Base-by-base conservation (phyloP, 2,888 invertebrate genomes). In the Cryptophagus acutangulus region DNA sequence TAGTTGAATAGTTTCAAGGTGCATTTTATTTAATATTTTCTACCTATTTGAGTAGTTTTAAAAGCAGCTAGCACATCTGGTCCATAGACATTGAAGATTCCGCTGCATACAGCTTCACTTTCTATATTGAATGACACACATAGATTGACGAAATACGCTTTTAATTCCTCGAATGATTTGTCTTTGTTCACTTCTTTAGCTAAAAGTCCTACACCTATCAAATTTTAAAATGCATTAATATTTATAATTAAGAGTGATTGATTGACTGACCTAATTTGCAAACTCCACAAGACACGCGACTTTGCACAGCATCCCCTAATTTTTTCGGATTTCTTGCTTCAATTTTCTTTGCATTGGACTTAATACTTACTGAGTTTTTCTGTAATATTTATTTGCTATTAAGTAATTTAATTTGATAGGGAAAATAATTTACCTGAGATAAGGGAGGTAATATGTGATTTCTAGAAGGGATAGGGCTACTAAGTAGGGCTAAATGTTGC, bases 111-210 rank as follows among this genome's bases (percentile, higher is more conserved):
- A 41, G 85, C 72, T 1, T 82, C 76, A 18, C 84, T 87, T 68
- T 91, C 90, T 46, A 93, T 84, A 58, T 89, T 84, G 25, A 92
- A 73, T 36, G 83, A 83, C 2, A 85, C 84, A 65, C 94, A 94
- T 52, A 90, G 83, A 48, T 84, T 82, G 43, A 82, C 84, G 44
- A 89, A 87, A 69, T 84, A 85, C 58, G 78, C 77, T 59, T 84
- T 82, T 13, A 92, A 87, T 54, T 87, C 85, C 16, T 84, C 81
- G 51, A 85, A 81, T 31, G 79, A 80, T 62, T 85, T 84, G 13
- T 87, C 87, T n/a, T 76, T 74, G 57, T 80, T 76, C 14, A 90
- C 40, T 81, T 82, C 61, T 80, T 80, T 46, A 62, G 86, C 83
- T 17, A 92, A 70, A 18, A 92, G 70, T 1, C 87, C 84, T 16